Base-by-base conservation (phyloP, 1,140 invertebrate genomes). In the Cyrtorhinus lividipennis region DNA sequence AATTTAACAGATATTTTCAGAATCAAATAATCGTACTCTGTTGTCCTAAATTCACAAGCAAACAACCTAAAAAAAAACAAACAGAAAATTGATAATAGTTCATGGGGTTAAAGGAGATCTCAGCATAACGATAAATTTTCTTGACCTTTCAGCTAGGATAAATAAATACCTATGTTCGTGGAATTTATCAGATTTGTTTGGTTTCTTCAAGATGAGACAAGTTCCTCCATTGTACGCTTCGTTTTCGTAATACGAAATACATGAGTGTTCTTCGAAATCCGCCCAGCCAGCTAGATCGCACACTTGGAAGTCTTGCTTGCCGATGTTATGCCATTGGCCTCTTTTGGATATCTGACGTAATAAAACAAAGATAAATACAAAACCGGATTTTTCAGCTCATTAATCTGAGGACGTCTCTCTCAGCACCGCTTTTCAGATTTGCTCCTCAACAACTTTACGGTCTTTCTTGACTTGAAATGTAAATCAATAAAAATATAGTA, bases 261-360 rank as follows among this genome's bases (percentile, higher is more conserved):
- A 69, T 38, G 30, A 62, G n/a, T 56, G 22, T 13, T 56, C 27
- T 25, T 22, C 64, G 18, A 20, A 24, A 20, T 38, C 27, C 38
- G 57, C 48, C 59, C 65, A 15, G 30, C 64, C 67, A 53, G 72
- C 66, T 1, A 72, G 71, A 15, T 74, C 72, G 44, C 72, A 72
- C 0, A 80, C 77, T 67, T 81, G 80, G 27, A 73, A 67, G 18
- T 77, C 71, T 58, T 81, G 80, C 1, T 73, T 67, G 15, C 70
- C 71, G 30, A 81, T 62, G 67, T 81, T 80, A 67, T 74, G 75
- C 77, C 80, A 79, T 1, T 71, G 66, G n/a, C 65, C 56, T 23
- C 68, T 59, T 20, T 61, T 64, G 65, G 26, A 38, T 38, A 15
- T 8, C 30, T 38, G 30, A 38, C n/a, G n/a, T n/a, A n/a, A n/a